phyloP scores from a whole-genome alignment of 2,888 invertebrate species.

The Poecilus cupreus region DNA sequence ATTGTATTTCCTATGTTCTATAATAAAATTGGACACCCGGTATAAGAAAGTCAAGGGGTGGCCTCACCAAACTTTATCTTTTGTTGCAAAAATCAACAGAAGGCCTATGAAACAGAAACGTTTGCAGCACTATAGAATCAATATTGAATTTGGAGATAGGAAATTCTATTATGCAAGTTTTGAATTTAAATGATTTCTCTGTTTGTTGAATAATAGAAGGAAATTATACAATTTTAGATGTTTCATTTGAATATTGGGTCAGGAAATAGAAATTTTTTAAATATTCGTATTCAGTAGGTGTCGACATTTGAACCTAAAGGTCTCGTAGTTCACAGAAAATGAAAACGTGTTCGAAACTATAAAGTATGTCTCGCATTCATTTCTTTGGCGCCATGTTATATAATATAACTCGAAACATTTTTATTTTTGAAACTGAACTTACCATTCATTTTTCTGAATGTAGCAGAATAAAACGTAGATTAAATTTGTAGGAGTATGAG shows the following conservation, averaged over 20 bases:
- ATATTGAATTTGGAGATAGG: conserved; percentile 14
- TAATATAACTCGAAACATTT: too few relatives aligned
- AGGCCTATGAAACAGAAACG: neutral
- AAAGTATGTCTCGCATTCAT: neutral
- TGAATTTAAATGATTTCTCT: conserved; percentile 6
- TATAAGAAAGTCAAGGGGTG: too few relatives aligned
- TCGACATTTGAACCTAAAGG: neutral
- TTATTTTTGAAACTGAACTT: too few relatives aligned
- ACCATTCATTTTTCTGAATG: too few relatives aligned
- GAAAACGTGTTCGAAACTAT: neutral
- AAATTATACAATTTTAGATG: conserved; percentile 31
- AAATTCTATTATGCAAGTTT: conserved; percentile 18
- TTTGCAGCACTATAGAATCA: neutral
- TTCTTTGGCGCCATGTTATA: neutral
- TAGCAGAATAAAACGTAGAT: too few relatives aligned
- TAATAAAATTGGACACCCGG: too few relatives aligned
- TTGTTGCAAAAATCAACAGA: neutral
- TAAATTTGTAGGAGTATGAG: too few relatives aligned
- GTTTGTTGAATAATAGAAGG: conserved; percentile 14
- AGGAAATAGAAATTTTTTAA: conserved; percentile 34
- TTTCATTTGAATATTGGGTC: conserved; percentile 39
- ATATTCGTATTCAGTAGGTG: conserved; percentile 16
- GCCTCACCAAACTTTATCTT: too few relatives aligned
- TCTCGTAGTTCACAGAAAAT: neutral
- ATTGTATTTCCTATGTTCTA: too few relatives aligned